Percentiles rank a stretch among this genome's conserved stretches.
Evolutionary conservation across 2,888 invertebrate species (phyloP).

Genomic region (Eristalinus aeneus): DNA sequence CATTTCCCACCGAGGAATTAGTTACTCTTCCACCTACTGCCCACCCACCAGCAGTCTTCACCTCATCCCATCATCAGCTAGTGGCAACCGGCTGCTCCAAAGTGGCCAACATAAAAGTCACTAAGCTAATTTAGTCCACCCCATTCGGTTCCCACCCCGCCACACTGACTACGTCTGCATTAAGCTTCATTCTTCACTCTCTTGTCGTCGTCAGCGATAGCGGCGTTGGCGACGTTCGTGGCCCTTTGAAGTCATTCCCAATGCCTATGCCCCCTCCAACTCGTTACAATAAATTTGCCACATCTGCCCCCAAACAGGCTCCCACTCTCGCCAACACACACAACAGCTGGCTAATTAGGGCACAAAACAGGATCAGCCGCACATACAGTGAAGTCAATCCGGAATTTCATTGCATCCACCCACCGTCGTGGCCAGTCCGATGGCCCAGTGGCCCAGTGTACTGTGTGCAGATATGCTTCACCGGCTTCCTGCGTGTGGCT

Average conservation of each 20-base stretch:
- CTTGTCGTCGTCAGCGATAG: not conserved
- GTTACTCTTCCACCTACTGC: conserved; percentile 21
- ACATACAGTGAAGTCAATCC: conserved; percentile 44
- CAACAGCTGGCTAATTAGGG: conserved; percentile 65
- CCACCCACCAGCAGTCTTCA: not conserved
- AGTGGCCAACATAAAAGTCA: conserved; percentile 66
- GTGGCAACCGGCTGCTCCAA: conserved; percentile 47
- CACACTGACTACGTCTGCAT: not conserved
- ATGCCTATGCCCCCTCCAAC: conserved; percentile 39
- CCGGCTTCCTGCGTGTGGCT: not conserved
- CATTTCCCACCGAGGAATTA: conserved; percentile 60
- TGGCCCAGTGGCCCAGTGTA: not conserved
- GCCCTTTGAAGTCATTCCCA: conserved; percentile 47
- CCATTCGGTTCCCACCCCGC: conserved; percentile 1
- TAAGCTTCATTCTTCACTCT: conserved; percentile 12
- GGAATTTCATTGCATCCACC: conserved; percentile 54
- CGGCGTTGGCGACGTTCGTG: conserved; percentile 3
- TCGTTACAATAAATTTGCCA: conserved; percentile 64
- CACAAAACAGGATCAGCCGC: conserved; percentile 66
- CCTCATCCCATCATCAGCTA: not conserved
- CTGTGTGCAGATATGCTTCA: not conserved
- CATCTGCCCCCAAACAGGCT: conserved; percentile 8
- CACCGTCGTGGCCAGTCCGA: not conserved
- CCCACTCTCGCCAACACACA: not conserved
- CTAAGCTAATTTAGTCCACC: conserved; percentile 62